phyloP scores from a whole-genome alignment of 2,113 vertebrate genomes.

The Alouatta palliata region DNA sequence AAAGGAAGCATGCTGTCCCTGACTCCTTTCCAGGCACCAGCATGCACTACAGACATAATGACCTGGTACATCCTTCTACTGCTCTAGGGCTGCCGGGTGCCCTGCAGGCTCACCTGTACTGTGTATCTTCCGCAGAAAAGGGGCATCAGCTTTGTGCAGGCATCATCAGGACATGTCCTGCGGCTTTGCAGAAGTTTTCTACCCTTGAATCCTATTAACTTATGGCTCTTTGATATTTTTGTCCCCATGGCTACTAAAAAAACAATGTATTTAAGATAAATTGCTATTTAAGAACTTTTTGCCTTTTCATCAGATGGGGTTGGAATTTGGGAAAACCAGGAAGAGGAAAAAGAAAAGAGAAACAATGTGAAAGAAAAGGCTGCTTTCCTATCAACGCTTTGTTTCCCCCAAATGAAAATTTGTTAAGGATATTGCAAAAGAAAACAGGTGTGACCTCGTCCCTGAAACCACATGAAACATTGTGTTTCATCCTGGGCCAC shows the following conservation, averaged over 20 bases:
- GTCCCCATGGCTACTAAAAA: constrained; percentile 1
- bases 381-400: constrained; percentile 19
- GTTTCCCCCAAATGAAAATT: background rate
- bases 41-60: background rate
- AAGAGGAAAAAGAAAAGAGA: background rate
- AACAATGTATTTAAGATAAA: background rate
- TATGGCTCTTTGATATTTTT: background rate
- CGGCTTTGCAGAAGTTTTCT: background rate
- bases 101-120: background rate
- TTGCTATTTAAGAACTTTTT: background rate
- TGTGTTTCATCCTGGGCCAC: constrained; percentile 25
- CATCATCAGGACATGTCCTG: background rate
- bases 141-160: background rate
- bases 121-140: background rate
- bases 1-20: background rate
- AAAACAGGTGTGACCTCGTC: background rate
- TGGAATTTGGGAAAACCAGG: background rate
- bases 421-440: background rate
- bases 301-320: background rate
- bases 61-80: background rate
- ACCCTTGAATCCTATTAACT: background rate
- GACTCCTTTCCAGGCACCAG: background rate
- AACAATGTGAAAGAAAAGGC: background rate
- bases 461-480: constrained; percentile 57
- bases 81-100: background rate